phyloP scores from a whole-genome alignment of 1,140 invertebrate genomes.

The Adelges cooleyi region DNA sequence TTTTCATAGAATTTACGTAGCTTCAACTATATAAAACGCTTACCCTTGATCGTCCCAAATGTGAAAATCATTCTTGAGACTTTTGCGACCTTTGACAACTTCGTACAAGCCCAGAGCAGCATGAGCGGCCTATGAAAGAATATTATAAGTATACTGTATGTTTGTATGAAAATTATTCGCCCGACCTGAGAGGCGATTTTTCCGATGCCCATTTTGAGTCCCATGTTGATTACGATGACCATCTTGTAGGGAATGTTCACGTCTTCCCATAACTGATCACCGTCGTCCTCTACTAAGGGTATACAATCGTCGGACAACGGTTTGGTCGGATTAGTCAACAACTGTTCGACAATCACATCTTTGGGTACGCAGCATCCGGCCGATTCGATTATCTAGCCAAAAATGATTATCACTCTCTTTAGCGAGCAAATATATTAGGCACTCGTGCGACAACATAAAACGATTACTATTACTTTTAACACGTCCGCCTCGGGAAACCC shows the following conservation, averaged over 20 bases:
- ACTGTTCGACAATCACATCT: not conserved
- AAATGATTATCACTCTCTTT: not conserved
- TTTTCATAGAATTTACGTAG: no score
- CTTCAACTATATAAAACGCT: no score
- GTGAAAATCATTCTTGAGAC: not conserved
- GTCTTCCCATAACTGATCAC: constrained; percentile 5
- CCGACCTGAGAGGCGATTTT: constrained; percentile 19
- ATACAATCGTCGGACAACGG: not conserved
- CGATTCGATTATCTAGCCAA: not conserved
- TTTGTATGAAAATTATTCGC: not conserved
- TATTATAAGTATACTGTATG: no score
- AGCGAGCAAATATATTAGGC: not conserved
- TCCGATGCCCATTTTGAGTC: not conserved
- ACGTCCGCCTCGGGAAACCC: not conserved
- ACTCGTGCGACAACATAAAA: not conserved
- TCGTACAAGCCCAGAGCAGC: constrained; percentile 6
- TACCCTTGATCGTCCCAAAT: constrained; percentile 21
- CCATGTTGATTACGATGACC: constrained; percentile 7
- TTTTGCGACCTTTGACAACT: not conserved
- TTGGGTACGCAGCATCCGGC: not conserved
- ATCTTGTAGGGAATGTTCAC: not conserved
- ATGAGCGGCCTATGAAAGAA: constrained; percentile 6
- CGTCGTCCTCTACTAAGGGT: not conserved
- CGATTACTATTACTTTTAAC: not conserved
- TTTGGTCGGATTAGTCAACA: not conserved